Percentiles rank a stretch among this genome's conserved stretches.
Conservation (phyloP, 2,888 invertebrate species). For the Eristalinus sepulchralis region DNA sequence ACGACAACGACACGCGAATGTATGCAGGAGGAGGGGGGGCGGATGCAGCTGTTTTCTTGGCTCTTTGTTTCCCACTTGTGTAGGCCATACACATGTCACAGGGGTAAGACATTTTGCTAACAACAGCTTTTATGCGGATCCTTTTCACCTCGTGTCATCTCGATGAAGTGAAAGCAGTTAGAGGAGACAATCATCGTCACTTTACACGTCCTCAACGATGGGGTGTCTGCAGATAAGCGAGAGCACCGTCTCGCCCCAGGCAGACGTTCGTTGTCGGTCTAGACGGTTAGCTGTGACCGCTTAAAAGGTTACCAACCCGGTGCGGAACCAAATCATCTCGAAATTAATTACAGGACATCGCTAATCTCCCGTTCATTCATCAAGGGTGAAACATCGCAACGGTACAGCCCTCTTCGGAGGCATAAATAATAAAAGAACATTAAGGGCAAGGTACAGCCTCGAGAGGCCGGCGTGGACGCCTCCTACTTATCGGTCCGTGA, state of each 20-base stretch:
- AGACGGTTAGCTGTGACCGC: slow-evolving; percentile 9
- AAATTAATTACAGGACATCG: slow-evolving; percentile 49
- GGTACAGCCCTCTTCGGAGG: not conserved
- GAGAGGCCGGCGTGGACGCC: slow-evolving; percentile 12
- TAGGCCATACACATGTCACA: slow-evolving; percentile 32
- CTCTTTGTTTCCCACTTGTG: not conserved
- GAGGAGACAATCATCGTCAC: not conserved
- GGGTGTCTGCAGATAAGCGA: not conserved
- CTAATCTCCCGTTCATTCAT: slow-evolving; percentile 44
- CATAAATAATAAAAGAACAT: slow-evolving; percentile 44
- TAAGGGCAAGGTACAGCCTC: slow-evolving; percentile 27
- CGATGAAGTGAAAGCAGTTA: not conserved
- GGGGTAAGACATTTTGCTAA: slow-evolving; percentile 17
- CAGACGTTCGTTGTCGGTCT: slow-evolving; percentile 2
- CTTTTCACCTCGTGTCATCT: slow-evolving; percentile 30
- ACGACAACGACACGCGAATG: not conserved
- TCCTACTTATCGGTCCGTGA: slow-evolving; percentile 48
- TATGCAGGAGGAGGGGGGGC: not conserved
- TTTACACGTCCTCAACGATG: not conserved
- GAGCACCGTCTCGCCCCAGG: not conserved
- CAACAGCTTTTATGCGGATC: slow-evolving; percentile 14
- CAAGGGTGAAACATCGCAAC: slow-evolving; percentile 26
- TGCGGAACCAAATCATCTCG: not conserved
- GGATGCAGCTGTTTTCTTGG: not conserved
- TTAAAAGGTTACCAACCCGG: not conserved